Evolutionary conservation across 1,140 invertebrate species (phyloP), one percentile per base, ranked within the genome.

Genomic region (Drosophila nigrodunni): DNA sequence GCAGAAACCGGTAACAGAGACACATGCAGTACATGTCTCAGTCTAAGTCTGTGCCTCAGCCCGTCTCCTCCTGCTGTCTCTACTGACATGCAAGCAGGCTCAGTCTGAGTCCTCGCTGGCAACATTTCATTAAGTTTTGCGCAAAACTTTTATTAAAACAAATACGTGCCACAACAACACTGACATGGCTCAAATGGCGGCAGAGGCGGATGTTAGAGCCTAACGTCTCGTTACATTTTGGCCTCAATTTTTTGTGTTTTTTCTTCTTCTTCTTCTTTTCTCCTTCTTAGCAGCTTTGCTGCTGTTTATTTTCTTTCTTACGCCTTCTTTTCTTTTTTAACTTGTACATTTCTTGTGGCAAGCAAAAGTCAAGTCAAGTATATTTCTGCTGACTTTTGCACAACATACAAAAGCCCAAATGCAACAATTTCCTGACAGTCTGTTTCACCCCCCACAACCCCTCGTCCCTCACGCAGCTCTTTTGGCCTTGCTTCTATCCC

Each of bases 131-230:
- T 89, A 89, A 89, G 85, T 89, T 89, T 89, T 89, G 80, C 78
- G 81, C 81, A 89, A 90, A 89, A 89, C 64, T 89, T 89, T 89
- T 89, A 89, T 89, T 89, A 89, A 89, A 89, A 89, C 85, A 89
- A 89, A 89, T 89, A 89, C 85, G 85, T 89, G 85, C 85, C 43
- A 37, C 66, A 79, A 74, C 49, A 75, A 65, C 52, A 68, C 46
- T 41, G 62, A 43, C 13, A 30, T 30, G 25, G 25, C 35, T 21
- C 35, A 13, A 15, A 7, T 9, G 15, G 54, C 8, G n/a, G 54
- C 47, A 15, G 61, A 8, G 21, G 25, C 50, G 35, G 35, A 44
- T 52, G 60, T 64, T 30, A 50, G 44, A 49, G 47, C 54, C 80
- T 69, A 83, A 77, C 81, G 77, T 88, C 66, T 77, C 73, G 80